Evolutionary conservation across 2,113 vertebrate genomes (phyloP).

Genomic region (Hyla sarda): DNA sequence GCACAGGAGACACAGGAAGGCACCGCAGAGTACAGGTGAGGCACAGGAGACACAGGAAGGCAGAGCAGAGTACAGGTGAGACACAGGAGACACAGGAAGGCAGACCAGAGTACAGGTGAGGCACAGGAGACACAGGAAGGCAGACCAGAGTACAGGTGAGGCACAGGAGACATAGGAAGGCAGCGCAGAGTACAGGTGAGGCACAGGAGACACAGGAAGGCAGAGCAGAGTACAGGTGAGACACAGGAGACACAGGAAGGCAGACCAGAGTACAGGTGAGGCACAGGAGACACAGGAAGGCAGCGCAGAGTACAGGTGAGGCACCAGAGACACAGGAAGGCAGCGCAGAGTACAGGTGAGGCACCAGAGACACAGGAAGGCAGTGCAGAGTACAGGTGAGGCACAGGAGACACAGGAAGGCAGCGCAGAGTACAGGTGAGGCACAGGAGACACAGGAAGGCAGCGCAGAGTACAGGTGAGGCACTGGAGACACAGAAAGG

Average conservation of each 20-base stretch:
- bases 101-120: conserved; percentile 80
- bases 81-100: conserved; percentile 67
- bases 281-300: conserved; percentile 67
- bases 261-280: conserved; percentile 80
- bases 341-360: conserved; percentile 80
- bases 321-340: conserved; percentile 67
- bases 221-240: conserved; percentile 80
- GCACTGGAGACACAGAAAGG: conserved; percentile 67
- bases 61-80: conserved; percentile 80
- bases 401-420: conserved; percentile 67
- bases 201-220: conserved; percentile 67
- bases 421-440: conserved; percentile 80
- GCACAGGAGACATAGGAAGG: conserved; percentile 68
- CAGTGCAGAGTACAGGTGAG: conserved; percentile 80
- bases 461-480: conserved; percentile 80
- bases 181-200: conserved; percentile 80
- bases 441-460: conserved; percentile 67
- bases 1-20: conserved; percentile 67
- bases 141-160: conserved; percentile 80
- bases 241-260: conserved; percentile 67
- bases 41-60: conserved; percentile 67
- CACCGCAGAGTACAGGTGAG: conserved; percentile 80
- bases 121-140: conserved; percentile 67
- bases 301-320: conserved; percentile 80
- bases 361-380: conserved; percentile 67